These are phyloP conservation scores for Sussaba pulchella DNA, from an alignment of 2,888 invertebrate species.

Conservation along the genomic window DNA sequence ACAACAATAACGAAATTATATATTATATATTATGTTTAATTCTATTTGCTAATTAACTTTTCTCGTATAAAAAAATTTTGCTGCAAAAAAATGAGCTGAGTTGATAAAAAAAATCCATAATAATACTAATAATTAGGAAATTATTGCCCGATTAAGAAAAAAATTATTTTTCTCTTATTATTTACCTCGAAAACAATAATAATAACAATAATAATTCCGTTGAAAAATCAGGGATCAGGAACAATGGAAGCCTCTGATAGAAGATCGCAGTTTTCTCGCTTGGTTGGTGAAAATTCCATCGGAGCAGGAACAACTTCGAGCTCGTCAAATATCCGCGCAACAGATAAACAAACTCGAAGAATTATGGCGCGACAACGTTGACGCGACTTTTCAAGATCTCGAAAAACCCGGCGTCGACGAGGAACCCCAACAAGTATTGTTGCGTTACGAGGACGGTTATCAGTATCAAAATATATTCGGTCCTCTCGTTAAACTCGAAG, in stretches of 20 bases:
- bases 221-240: conserved; percentile 92
- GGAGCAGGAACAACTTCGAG: conserved; percentile 97
- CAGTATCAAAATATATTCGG: conserved; percentile 99
- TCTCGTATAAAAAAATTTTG: too few relatives aligned
- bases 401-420: conserved; percentile 99
- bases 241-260: conserved; percentile 99
- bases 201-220: neutral
- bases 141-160: too few relatives aligned
- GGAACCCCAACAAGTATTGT: conserved; percentile 93
- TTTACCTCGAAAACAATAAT: too few relatives aligned
- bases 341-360: conserved; percentile 99
- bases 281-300: conserved; percentile 99
- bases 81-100: too few relatives aligned
- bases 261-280: conserved; percentile 97
- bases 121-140: too few relatives aligned
- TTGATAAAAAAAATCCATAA: too few relatives aligned
- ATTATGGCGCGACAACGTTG: conserved; percentile 99
- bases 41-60: too few relatives aligned
- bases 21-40: too few relatives aligned
- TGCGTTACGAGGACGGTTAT: conserved; percentile 98
- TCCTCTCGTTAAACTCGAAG: conserved; percentile 98
- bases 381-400: conserved; percentile 98
- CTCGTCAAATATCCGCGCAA: conserved; percentile 98
- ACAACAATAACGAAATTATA: too few relatives aligned
- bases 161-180: too few relatives aligned